Evolutionary conservation across 2,113 vertebrate species (phyloP).

Genomic region (Crotalus helleri): DNA sequence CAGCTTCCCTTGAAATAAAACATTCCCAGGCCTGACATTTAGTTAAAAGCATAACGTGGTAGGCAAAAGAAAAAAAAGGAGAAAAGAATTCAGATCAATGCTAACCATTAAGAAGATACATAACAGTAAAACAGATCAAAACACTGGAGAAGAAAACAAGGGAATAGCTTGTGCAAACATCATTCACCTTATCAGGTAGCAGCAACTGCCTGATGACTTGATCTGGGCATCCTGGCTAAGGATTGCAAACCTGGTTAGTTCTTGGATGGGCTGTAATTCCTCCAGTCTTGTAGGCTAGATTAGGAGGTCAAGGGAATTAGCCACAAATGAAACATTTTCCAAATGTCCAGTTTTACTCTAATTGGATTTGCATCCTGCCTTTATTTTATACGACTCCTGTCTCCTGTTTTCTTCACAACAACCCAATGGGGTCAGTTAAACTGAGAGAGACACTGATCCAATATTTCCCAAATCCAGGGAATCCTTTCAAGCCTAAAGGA

Average conservation of each 20-base stretch:
- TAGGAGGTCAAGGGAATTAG: neutral
- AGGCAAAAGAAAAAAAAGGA: neutral
- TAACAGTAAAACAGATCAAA: neutral
- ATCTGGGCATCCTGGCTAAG: neutral
- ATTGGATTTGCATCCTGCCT: neutral
- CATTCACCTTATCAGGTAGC: neutral
- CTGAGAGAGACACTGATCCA: neutral
- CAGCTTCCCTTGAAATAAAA: neutral
- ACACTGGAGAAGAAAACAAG: neutral
- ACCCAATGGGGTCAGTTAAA: neutral
- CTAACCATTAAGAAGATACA: neutral
- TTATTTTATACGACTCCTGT: neutral
- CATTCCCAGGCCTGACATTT: neutral
- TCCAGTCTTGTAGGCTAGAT: neutral
- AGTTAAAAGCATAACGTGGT: neutral
- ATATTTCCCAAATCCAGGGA: neutral
- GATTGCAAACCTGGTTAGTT: neutral
- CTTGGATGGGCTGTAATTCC: neutral
- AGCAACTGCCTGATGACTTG: neutral
- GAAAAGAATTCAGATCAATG: neutral
- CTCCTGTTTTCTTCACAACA: neutral
- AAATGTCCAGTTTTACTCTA: neutral
- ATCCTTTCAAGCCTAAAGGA: neutral
- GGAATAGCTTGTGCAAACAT: neutral
- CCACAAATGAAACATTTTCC: neutral